Conservation (phyloP, 2,113 vertebrate species). For the Spilogale gracilis region DNA sequence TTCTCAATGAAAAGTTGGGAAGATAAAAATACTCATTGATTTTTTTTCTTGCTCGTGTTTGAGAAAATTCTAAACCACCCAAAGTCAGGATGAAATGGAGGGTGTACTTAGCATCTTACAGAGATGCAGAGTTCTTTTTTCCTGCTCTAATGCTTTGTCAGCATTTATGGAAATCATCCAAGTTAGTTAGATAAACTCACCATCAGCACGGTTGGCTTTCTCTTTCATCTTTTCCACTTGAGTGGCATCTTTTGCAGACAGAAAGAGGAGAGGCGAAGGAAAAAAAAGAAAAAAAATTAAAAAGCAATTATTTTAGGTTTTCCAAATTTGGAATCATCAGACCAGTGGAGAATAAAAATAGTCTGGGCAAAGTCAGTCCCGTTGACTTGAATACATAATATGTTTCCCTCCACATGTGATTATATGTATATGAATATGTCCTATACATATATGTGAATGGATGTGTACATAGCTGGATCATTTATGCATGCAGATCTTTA, state of each 20-base stretch:
- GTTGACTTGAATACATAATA: neutral
- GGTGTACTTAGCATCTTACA: neutral
- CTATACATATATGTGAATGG: no score
- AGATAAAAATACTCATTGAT: fast-evolving
- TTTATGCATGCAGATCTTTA: neutral
- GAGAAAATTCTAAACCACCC: neutral
- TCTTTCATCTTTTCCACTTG: neutral
- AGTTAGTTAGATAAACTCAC: constrained; percentile 4
- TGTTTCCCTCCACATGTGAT: neutral
- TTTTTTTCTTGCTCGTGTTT: neutral
- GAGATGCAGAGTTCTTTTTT: neutral
- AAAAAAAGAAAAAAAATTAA: neutral
- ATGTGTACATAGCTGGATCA: neutral
- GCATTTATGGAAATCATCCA: neutral
- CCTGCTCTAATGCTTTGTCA: neutral
- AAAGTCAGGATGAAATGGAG: neutral
- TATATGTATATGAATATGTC: neutral
- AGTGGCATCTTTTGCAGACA: neutral
- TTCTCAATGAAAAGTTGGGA: neutral
- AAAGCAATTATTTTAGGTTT: neutral
- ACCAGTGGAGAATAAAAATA: neutral
- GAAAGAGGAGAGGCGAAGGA: neutral
- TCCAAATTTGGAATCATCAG: neutral
- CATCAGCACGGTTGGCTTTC: neutral
- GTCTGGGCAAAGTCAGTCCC: neutral